phyloP scores from a whole-genome alignment of 2,797 vertebrate genomes.

The Pitangus sulphuratus region DNA sequence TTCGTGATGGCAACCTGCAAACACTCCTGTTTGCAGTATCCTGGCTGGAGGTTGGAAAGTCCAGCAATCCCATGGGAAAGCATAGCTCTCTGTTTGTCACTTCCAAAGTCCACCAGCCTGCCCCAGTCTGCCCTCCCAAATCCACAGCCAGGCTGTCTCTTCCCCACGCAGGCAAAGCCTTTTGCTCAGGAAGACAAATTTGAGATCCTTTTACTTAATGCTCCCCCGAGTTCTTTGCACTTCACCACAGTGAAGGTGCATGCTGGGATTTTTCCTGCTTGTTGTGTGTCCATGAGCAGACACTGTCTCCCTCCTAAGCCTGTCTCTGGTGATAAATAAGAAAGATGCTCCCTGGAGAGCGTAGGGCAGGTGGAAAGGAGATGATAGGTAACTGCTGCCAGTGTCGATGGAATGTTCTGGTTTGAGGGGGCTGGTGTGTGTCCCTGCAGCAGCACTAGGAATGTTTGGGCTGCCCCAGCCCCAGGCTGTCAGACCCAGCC shows the following conservation, averaged over 20 bases:
- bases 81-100: background rate
- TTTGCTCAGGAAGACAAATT: background rate
- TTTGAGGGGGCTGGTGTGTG: background rate
- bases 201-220: background rate
- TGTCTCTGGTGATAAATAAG: background rate
- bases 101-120: background rate
- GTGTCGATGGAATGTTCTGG: fast-evolving
- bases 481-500: background rate
- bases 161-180: background rate
- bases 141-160: background rate
- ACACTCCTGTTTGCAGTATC: background rate
- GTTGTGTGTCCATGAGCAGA: background rate
- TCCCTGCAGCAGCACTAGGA: background rate
- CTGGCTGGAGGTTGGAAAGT: background rate
- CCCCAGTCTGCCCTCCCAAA: background rate
- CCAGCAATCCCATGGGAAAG: background rate
- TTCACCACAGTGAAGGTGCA: fast-evolving
- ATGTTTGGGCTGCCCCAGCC: fast-evolving
- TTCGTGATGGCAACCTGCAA: background rate
- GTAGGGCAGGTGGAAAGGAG: background rate
- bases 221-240: background rate
- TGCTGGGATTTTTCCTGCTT: fast-evolving
- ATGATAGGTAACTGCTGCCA: background rate
- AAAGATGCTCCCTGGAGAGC: fast-evolving
- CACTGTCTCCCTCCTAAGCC: fast-evolving